Evolutionary conservation across 2,797 vertebrate species (phyloP).

Genomic region (Syncerus caffer): DNA sequence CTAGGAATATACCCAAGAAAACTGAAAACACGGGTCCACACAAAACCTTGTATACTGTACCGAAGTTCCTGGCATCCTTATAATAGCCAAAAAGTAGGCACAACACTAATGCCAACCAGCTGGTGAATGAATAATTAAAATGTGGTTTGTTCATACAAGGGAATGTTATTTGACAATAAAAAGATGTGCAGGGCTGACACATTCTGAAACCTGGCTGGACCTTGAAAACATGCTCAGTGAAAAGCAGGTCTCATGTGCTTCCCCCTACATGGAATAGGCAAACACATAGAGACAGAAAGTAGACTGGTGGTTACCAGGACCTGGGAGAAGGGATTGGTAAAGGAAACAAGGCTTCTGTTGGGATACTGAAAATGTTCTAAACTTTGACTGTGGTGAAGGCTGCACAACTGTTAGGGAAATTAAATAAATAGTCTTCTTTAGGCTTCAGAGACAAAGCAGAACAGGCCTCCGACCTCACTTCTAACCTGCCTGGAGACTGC

Average conservation of each 20-base stretch:
- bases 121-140: background rate
- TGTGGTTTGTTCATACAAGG: background rate
- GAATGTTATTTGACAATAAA: background rate
- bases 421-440: background rate
- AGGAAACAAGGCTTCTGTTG: background rate
- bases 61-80: background rate
- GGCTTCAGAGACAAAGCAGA: background rate
- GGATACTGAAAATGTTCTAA: background rate
- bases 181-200: background rate
- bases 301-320: background rate
- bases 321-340: background rate
- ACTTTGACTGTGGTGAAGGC: background rate
- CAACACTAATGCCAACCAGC: background rate
- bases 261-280: background rate
- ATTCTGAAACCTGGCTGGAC: background rate
- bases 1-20: background rate
- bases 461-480: background rate
- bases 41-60: background rate
- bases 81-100: background rate
- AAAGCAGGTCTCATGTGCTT: background rate
- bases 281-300: background rate
- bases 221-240: background rate
- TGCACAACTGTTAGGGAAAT: background rate
- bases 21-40: background rate
- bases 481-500: background rate